Base-by-base conservation (phyloP, 2,797 vertebrate species). In the Takifugu ocellatus region DNA sequence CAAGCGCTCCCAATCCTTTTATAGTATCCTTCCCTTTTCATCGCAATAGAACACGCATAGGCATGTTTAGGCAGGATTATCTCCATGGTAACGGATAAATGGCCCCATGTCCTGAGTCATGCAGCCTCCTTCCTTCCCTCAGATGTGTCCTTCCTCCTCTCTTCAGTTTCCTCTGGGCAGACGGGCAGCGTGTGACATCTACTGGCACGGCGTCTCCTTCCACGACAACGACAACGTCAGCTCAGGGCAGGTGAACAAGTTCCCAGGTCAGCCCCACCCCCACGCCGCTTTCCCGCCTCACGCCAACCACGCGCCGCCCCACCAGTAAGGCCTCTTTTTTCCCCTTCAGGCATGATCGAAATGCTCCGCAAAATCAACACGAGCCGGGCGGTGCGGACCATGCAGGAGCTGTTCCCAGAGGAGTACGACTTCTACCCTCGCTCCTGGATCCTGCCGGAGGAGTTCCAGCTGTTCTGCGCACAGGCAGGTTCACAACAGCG, bases 191-290 rank as follows among this genome's bases (percentile, higher is more conserved):
- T 99, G 97, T 50, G 97, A 99, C 68, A 97, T 99, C 88, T 98
- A 99, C 36, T 99, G 97, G 97, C 96, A 98, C 0, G 96, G 95
- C 2, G 94, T 96, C 3, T 98, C 96, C 1, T 99, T 99, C 78
- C 96, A 95, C 0, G 97, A 99, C 58, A 96, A 83, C 15, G 93
- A 95, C 62, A 88, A 92, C 60, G 94, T 98, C 50, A 81, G 92
- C 86, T 97, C 93, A 21, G 96, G 97, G 69, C 95, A 95, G 89
- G 96, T 99, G 88, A 98, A 99, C 93, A 99, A 99, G 89, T 98
- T 98, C 60, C 97, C 97, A 94, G 97, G 97, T 99, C 93, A 70
- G 24, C 10, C 46, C 12, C 46, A 21, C 21, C 21, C 21, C 21
- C 21, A 21, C 3, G 14, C 7, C 26, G 8, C 49, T 15, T 5